Percentiles rank a stretch among this genome's conserved stretches.
phyloP scores from a whole-genome alignment of 2,113 vertebrate genomes.

The Sinocyclocheilus anshuiensis region DNA sequence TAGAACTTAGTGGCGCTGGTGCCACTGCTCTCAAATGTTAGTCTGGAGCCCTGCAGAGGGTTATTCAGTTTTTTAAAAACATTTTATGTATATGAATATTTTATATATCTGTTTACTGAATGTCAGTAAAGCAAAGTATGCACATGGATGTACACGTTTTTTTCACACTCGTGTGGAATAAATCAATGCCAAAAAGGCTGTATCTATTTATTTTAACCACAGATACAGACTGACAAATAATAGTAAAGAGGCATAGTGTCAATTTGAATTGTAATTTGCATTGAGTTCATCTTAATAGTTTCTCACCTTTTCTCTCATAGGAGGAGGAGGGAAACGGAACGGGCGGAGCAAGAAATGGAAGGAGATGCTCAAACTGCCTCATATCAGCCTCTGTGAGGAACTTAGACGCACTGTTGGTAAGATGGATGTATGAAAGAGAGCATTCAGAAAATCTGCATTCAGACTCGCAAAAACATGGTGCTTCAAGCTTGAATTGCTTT shows the following conservation, averaged over 20 bases:
- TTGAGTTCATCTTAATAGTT: not conserved
- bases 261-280: not conserved
- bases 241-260: not conserved
- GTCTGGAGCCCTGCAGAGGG: no score
- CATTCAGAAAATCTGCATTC: not conserved
- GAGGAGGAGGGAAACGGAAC: conserved; percentile 82
- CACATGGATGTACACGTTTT: no score
- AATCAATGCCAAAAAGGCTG: not conserved
- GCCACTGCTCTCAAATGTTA: no score
- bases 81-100: no score
- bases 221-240: not conserved
- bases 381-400: conserved; percentile 83
- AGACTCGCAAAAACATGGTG: not conserved
- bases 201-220: not conserved
- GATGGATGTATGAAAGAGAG: conserved; percentile 46
- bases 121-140: no score
- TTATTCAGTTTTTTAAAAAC: no score
- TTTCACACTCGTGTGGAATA: not conserved
- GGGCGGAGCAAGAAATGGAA: conserved; percentile 93
- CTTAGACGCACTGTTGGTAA: conserved; percentile 83
- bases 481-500: not conserved
- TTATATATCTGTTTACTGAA: no score
- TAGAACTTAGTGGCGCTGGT: no score
- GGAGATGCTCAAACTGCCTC: conserved; percentile 89
- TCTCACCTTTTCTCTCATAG: conserved; percentile 63